These are phyloP conservation scores for Dipus sagitta DNA, from an alignment of 2,797 vertebrate genomes.

Conservation along the genomic window DNA sequence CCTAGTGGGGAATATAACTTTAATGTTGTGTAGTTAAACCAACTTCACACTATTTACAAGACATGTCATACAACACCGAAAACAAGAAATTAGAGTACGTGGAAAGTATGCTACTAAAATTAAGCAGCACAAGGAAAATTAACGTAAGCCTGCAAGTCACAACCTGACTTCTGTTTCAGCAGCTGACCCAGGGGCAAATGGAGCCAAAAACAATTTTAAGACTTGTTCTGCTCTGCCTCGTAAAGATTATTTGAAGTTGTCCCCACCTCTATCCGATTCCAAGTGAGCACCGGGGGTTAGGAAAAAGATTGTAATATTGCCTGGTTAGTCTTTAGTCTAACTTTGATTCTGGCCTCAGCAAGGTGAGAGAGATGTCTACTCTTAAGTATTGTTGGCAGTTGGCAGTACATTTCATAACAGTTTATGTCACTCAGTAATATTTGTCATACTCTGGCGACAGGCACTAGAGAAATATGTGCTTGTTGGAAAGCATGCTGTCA, in stretches of 20 bases:
- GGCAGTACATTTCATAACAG: not conserved
- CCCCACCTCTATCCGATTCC: not conserved
- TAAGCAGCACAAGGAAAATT: slow-evolving; percentile 75
- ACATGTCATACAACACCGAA: slow-evolving; percentile 77
- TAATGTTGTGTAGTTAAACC: slow-evolving; percentile 69
- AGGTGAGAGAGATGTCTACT: slow-evolving; percentile 33
- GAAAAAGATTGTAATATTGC: slow-evolving; percentile 54
- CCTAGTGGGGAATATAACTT: slow-evolving; percentile 77
- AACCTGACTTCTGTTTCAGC: slow-evolving; percentile 78
- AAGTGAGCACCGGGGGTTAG: slow-evolving; percentile 32
- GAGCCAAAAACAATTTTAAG: slow-evolving; percentile 75
- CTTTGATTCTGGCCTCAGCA: slow-evolving; percentile 47
- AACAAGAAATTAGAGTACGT: slow-evolving; percentile 75
- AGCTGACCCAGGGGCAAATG: slow-evolving; percentile 63
- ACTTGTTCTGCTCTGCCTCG: slow-evolving; percentile 74
- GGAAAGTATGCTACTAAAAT: slow-evolving; percentile 80
- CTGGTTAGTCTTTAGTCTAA: slow-evolving; percentile 45
- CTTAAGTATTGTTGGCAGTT: slow-evolving; percentile 30
- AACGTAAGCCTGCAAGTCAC: slow-evolving; percentile 74
- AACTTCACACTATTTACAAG: slow-evolving; percentile 79
- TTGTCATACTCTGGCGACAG: slow-evolving; percentile 34
- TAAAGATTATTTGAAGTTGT: slow-evolving; percentile 70
- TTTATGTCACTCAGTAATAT: slow-evolving; percentile 20
- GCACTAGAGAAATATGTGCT: slow-evolving; percentile 11
- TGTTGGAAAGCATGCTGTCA: not conserved